Conservation (phyloP, 2,113 vertebrate species). For the Charina bottae region DNA sequence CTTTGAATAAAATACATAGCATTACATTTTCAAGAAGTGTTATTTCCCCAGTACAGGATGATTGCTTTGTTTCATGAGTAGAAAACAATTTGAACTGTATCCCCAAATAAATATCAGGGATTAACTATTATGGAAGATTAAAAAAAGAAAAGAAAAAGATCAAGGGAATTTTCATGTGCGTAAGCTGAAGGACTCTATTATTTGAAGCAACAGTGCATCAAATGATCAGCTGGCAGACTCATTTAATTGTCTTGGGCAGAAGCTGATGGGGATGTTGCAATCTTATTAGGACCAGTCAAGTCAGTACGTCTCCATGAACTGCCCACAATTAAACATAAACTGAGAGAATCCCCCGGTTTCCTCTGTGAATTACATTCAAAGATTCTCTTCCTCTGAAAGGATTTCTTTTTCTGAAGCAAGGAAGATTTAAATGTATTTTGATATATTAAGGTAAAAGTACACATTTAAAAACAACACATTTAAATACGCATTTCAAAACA, state of each 20-base stretch:
- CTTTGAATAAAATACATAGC: not conserved
- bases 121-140: not conserved
- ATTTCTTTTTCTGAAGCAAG: not conserved
- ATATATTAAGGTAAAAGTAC: not conserved
- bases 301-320: not conserved
- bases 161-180: not conserved
- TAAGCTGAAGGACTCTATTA: not conserved
- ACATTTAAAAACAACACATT: not conserved
- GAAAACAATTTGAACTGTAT: not conserved
- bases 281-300: conserved; percentile 3
- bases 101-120: not conserved
- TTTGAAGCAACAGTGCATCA: not conserved
- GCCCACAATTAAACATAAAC: not conserved
- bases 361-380: not conserved
- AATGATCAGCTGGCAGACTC: conserved; percentile 1
- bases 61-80: not conserved
- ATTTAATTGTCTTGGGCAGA: not conserved
- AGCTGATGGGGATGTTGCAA: not conserved
- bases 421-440: not conserved
- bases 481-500: not conserved
- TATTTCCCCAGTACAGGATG: not conserved
- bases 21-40: not conserved
- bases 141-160: not conserved
- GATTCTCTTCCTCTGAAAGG: not conserved
- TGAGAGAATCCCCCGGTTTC: not conserved